phyloP scores from a whole-genome alignment of 2,113 vertebrate species.

The Oncorhynchus keta region DNA sequence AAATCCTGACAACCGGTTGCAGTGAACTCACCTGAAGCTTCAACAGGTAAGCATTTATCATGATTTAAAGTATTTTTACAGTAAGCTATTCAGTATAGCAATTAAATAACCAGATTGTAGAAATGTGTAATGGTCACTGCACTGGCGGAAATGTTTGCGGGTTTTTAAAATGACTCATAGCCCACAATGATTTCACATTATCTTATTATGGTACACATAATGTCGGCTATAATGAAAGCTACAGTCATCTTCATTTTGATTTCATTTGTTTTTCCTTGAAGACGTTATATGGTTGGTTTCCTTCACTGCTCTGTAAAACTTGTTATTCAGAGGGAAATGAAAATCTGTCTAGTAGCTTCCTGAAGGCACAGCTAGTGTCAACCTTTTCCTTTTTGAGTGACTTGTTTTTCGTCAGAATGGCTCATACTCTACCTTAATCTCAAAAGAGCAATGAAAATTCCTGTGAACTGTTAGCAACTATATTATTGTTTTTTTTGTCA shows the following conservation, averaged over 20 bases:
- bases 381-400: not conserved
- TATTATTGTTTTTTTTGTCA: no score
- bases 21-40: not conserved
- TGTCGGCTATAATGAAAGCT: no score
- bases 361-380: not conserved
- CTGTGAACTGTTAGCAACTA: not conserved
- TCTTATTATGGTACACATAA: no score
- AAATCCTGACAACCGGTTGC: no score
- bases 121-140: not conserved
- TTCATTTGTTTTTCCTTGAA: not conserved
- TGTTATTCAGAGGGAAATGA: not conserved
- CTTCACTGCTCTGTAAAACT: not conserved
- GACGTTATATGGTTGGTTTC: no score
- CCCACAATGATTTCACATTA: no score
- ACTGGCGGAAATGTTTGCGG: not conserved
- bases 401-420: not conserved
- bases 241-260: not conserved
- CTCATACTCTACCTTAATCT: not conserved
- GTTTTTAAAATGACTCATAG: not conserved
- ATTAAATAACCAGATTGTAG: not conserved
- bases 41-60: not conserved
- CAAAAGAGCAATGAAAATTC: not conserved
- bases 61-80: not conserved
- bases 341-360: not conserved
- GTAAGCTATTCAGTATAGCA: not conserved